Percentiles rank a stretch among this genome's conserved stretches.
These are phyloP conservation scores for Pagrus major DNA, from an alignment of 2,113 vertebrate species.

Conservation along the genomic window DNA sequence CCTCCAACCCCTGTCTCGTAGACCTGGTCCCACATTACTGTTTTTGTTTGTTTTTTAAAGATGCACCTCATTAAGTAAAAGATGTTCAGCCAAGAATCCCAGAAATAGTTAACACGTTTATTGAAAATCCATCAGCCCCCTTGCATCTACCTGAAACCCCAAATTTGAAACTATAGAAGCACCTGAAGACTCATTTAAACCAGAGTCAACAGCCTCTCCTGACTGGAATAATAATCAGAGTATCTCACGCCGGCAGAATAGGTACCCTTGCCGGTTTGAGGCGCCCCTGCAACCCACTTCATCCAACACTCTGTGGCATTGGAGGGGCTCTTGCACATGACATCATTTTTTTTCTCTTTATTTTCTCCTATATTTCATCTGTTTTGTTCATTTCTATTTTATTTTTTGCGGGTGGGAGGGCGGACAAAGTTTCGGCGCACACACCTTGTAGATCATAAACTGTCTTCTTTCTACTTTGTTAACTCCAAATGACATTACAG, in stretches of 20 bases:
- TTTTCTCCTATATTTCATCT: slow-evolving; percentile 66
- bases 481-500: slow-evolving; percentile 79
- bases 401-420: slow-evolving; percentile 15
- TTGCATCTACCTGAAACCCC: slow-evolving; percentile 9
- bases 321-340: slow-evolving; percentile 78
- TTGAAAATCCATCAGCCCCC: slow-evolving; percentile 12
- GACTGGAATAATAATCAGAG: slow-evolving; percentile 40
- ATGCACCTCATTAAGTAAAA: slow-evolving; percentile 45
- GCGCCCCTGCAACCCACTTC: slow-evolving; percentile 37
- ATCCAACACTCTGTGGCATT: slow-evolving; percentile 54
- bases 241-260: slow-evolving; percentile 17
- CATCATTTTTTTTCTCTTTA: slow-evolving; percentile 67
- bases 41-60: slow-evolving; percentile 40
- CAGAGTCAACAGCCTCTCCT: slow-evolving; percentile 29
- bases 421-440: slow-evolving; percentile 56
- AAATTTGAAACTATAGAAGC: slow-evolving; percentile 26
- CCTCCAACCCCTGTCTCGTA: slow-evolving; percentile 30
- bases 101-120: slow-evolving; percentile 10
- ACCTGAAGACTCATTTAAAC: slow-evolving; percentile 11
- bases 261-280: slow-evolving; percentile 15
- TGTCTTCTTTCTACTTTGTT: slow-evolving; percentile 84
- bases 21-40: slow-evolving; percentile 35
- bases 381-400: slow-evolving; percentile 71
- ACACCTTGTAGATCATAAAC: slow-evolving; percentile 81
- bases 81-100: slow-evolving; percentile 21